Evolutionary conservation across 2,113 vertebrate genomes (phyloP).

Genomic region (Piliocolobus tephrosceles): DNA sequence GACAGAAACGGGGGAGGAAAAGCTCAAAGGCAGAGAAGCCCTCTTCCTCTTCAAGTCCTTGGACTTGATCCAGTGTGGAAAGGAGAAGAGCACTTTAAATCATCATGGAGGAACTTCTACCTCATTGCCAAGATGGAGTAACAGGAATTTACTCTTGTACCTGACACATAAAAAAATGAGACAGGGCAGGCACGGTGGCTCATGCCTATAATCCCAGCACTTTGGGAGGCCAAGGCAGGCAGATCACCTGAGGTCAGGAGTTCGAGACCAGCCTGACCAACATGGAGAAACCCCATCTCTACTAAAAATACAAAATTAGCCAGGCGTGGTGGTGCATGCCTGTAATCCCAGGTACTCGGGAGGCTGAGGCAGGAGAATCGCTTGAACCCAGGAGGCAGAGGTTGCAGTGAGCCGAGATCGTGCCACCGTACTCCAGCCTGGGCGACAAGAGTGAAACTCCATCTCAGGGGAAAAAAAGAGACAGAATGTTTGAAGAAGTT

Average conservation of each 20-base stretch:
- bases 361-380: no score
- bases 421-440: no score
- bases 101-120: background rate
- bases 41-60: background rate
- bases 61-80: background rate
- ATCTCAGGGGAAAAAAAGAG: background rate
- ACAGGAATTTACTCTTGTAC: background rate
- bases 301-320: no score
- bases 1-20: background rate
- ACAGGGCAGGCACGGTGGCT: fast-evolving
- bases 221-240: no score
- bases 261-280: no score
- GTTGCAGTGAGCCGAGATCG: no score
- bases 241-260: no score
- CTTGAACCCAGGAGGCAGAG: no score
- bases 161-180: background rate
- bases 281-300: no score
- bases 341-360: no score
- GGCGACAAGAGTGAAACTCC: no score
- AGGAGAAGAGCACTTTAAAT: background rate
- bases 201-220: no score
- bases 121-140: background rate
- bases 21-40: background rate
- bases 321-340: fast-evolving
- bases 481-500: background rate